phyloP scores from a whole-genome alignment of 2,888 invertebrate genomes.

The Cerastis rubricosa region DNA sequence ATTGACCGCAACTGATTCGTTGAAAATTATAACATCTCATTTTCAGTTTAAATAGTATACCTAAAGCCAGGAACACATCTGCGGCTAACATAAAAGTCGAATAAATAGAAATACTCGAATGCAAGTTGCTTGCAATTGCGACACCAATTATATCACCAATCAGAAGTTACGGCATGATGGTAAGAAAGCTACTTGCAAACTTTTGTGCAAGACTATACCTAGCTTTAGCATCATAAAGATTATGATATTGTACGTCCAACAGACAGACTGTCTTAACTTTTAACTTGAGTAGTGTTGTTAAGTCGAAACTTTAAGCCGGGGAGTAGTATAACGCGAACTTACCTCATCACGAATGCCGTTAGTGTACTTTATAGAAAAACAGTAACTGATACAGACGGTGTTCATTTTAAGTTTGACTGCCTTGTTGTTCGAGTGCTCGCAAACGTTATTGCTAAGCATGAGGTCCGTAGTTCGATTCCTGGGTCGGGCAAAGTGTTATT shows the following conservation, averaged over 20 bases:
- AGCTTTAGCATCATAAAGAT: not conserved
- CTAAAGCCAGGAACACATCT: not conserved
- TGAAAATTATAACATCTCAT: not conserved
- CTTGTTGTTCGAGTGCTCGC: too few relatives aligned
- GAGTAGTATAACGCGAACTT: slow-evolving; percentile 20
- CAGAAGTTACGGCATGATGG: not conserved
- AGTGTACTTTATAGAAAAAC: slow-evolving; percentile 3
- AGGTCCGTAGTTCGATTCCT: too few relatives aligned
- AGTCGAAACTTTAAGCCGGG: slow-evolving; percentile 29
- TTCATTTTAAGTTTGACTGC: not conserved
- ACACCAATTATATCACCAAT: not conserved
- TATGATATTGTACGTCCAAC: slow-evolving; percentile 17
- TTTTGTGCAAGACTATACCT: not conserved
- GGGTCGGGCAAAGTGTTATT: too few relatives aligned
- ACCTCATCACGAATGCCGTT: slow-evolving; percentile 7
- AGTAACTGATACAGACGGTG: not conserved
- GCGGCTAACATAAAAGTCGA: not conserved
- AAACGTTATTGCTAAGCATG: too few relatives aligned
- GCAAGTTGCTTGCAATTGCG: not conserved
- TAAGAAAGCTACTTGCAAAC: not conserved
- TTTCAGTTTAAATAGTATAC: not conserved
- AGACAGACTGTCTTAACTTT: slow-evolving; percentile 18
- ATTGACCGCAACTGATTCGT: not conserved
- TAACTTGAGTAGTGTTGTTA: slow-evolving; percentile 24
- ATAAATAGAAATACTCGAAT: not conserved